Conservation (phyloP, 2,113 vertebrate genomes). For the Bufo bufo region DNA sequence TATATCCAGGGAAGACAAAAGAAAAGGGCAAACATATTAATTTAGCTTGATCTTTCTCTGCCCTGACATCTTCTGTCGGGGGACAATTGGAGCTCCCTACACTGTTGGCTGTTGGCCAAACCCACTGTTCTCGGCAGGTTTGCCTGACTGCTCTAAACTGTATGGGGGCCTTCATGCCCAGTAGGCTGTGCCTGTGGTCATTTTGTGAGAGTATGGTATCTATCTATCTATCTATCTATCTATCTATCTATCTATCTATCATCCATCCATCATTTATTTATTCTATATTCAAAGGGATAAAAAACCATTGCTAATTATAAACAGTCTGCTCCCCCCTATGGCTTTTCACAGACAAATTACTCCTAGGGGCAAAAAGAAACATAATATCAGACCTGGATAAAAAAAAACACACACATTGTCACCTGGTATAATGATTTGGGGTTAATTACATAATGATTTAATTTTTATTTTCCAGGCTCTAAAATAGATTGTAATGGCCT, state of each 20-base stretch:
- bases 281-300: neutral
- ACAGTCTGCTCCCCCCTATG: neutral
- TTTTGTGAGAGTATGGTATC: neutral
- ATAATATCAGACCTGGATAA: neutral
- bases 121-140: no score
- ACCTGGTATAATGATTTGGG: conserved; percentile 9
- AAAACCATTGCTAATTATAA: neutral
- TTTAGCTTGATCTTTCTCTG: no score
- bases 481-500: conserved; percentile 37
- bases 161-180: no score
- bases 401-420: conserved; percentile 12
- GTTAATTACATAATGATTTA: conserved; percentile 38
- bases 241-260: neutral
- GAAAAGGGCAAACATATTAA: no score
- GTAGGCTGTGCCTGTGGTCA: no score
- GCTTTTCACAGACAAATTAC: neutral
- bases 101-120: no score
- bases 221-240: neutral
- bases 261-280: neutral
- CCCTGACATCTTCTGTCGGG: no score
- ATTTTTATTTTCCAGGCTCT: conserved; percentile 38
- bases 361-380: neutral
- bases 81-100: no score
- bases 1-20: no score
- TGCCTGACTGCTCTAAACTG: no score